Evolutionary conservation across 2,888 invertebrate genomes (phyloP).

Genomic region (Brachylomia viminalis): DNA sequence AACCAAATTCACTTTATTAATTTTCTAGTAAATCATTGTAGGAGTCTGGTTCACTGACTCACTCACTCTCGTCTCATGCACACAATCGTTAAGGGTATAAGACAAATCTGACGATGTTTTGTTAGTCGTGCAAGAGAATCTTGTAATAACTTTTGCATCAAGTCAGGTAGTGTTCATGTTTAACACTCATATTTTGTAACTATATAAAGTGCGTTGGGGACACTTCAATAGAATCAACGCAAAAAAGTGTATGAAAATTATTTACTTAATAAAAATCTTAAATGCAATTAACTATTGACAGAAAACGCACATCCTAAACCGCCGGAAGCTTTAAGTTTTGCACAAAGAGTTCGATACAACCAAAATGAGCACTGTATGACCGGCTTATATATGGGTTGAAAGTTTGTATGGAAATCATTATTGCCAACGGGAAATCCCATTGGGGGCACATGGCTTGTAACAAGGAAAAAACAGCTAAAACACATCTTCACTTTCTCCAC

Average conservation of each 20-base stretch:
- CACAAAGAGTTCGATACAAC: not conserved
- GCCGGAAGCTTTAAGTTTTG: not conserved
- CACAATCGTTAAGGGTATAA: not conserved
- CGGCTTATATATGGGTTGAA: not conserved
- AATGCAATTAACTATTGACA: not conserved
- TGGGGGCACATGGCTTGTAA: not conserved
- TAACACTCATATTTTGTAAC: not conserved
- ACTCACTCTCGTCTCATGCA: not conserved
- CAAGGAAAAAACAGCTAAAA: constrained; percentile 12
- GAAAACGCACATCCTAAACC: not conserved
- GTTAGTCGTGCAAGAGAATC: not conserved
- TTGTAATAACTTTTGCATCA: not conserved
- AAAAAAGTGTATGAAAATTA: not conserved
- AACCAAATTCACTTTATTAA: too few species aligned
- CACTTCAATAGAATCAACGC: not conserved
- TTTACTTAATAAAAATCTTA: not conserved
- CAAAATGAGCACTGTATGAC: not conserved
- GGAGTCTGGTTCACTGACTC: not conserved
- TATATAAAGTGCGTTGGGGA: not conserved
- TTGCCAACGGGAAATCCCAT: not conserved
- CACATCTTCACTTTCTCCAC: constrained; percentile 9
- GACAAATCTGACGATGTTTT: too few species aligned
- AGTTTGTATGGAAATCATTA: not conserved
- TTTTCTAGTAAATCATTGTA: too few species aligned
- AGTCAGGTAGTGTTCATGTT: not conserved